These are phyloP conservation scores for Tanypteryx hageni DNA, from an alignment of 2,888 invertebrate genomes.

Conservation along the genomic window DNA sequence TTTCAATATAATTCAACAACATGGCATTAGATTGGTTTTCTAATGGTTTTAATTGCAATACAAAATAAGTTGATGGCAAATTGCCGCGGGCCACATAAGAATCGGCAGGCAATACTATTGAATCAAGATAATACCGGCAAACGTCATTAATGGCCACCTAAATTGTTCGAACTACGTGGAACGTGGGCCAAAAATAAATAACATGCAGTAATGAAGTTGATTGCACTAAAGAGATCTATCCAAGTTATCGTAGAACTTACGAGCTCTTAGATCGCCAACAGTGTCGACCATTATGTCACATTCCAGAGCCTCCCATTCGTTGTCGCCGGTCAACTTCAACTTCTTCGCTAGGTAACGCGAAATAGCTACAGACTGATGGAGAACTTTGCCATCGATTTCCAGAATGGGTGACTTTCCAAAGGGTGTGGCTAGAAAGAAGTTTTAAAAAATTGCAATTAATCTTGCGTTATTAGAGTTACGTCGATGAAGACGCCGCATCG, in stretches of 20 bases:
- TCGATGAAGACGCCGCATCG: too few relatives aligned
- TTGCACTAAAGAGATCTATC: too few relatives aligned
- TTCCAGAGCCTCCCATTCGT: conserved; percentile 68
- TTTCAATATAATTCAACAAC: too few relatives aligned
- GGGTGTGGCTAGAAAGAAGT: conserved; percentile 64
- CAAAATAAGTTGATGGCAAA: background rate
- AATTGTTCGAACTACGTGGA: too few relatives aligned
- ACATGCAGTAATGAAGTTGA: too few relatives aligned
- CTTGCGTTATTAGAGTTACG: too few relatives aligned
- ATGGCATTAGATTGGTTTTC: too few relatives aligned
- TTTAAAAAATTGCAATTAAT: background rate
- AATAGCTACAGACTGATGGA: conserved; percentile 70
- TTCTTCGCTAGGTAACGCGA: conserved; percentile 70
- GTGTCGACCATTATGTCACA: conserved; percentile 56
- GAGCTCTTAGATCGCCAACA: conserved; percentile 44
- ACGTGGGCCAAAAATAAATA: too few relatives aligned
- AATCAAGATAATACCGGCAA: background rate
- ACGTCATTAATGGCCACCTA: too few relatives aligned
- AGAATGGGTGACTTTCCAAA: conserved; percentile 71
- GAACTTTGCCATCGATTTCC: conserved; percentile 70
- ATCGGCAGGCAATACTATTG: background rate
- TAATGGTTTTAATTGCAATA: too few relatives aligned
- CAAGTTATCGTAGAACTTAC: conserved; percentile 6
- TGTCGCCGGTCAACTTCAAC: conserved; percentile 67
- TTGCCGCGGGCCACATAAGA: background rate